Evolutionary conservation across 2,888 invertebrate genomes (phyloP).

Genomic region (Ptychoptera albimana): DNA sequence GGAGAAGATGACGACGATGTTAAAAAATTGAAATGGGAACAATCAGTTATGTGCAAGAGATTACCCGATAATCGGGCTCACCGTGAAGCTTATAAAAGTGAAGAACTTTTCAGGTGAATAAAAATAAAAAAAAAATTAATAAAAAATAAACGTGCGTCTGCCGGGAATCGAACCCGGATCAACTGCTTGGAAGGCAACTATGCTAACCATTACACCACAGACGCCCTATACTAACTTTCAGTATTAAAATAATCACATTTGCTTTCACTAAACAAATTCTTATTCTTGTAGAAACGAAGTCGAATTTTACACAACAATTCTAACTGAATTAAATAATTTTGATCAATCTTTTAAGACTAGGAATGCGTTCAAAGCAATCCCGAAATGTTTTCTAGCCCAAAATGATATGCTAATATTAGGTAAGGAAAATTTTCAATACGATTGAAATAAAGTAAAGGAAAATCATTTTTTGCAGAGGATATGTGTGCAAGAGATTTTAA

Average conservation of each 20-base stretch:
- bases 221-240: constrained; percentile 5
- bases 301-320: constrained; percentile 51
- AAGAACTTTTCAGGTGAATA: constrained; percentile 41
- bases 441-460: not conserved
- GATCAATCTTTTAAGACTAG: constrained; percentile 31
- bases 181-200: constrained; percentile 16
- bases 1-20: constrained; percentile 13
- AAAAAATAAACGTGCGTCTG: constrained; percentile 6
- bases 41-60: constrained; percentile 53
- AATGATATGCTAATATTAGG: constrained; percentile 38
- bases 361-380: constrained; percentile 37
- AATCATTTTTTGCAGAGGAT: constrained; percentile 34
- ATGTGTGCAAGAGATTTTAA: constrained; percentile 40
- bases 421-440: constrained; percentile 12
- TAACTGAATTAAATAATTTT: constrained; percentile 45
- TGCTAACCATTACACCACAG: constrained; percentile 15
- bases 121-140: not conserved
- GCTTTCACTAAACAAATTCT: not conserved
- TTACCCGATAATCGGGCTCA: constrained; percentile 45
- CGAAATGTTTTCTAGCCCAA: constrained; percentile 42
- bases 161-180: constrained; percentile 12
- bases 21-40: constrained; percentile 40
- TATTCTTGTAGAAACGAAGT: constrained; percentile 40
- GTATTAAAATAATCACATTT: not conserved
- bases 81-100: constrained; percentile 55